Conservation (phyloP, 2,888 invertebrate genomes). For the Saturnia pavonia region DNA sequence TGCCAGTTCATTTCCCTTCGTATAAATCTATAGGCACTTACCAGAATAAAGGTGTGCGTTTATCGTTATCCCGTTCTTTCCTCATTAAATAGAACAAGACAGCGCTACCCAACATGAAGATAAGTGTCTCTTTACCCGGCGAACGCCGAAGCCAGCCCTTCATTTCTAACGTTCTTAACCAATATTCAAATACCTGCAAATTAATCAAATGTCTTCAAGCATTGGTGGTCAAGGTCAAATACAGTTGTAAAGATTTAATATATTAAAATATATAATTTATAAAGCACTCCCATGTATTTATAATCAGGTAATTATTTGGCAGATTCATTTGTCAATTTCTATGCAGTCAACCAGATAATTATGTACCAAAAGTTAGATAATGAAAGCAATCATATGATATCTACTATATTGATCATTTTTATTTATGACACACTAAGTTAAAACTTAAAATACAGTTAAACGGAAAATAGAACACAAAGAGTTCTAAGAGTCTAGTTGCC, state of each 20-base stretch:
- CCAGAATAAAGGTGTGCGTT: constrained; percentile 74
- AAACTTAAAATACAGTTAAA: too few relatives aligned
- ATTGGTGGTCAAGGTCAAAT: neutral
- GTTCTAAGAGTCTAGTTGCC: too few relatives aligned
- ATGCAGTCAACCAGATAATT: too few relatives aligned
- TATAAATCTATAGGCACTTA: constrained; percentile 27
- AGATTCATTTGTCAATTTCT: too few relatives aligned
- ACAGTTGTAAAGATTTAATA: neutral
- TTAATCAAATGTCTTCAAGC: neutral
- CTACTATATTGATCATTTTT: too few relatives aligned
- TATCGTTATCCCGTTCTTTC: constrained; percentile 67
- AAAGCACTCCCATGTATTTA: too few relatives aligned
- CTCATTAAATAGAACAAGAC: constrained; percentile 77
- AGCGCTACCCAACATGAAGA: constrained; percentile 78
- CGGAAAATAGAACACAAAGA: too few relatives aligned
- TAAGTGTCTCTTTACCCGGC: constrained; percentile 65
- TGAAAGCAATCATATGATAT: too few relatives aligned
- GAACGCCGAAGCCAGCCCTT: constrained; percentile 73
- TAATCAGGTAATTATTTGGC: too few relatives aligned
- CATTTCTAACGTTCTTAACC: constrained; percentile 74
- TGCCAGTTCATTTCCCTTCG: neutral
- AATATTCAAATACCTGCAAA: constrained; percentile 75
- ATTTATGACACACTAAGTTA: too few relatives aligned
- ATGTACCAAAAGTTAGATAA: neutral
- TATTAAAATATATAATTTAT: neutral